These are phyloP conservation scores for Phallusia fumigata DNA, from an alignment of 23 tunicate species.

Conservation along the genomic window DNA sequence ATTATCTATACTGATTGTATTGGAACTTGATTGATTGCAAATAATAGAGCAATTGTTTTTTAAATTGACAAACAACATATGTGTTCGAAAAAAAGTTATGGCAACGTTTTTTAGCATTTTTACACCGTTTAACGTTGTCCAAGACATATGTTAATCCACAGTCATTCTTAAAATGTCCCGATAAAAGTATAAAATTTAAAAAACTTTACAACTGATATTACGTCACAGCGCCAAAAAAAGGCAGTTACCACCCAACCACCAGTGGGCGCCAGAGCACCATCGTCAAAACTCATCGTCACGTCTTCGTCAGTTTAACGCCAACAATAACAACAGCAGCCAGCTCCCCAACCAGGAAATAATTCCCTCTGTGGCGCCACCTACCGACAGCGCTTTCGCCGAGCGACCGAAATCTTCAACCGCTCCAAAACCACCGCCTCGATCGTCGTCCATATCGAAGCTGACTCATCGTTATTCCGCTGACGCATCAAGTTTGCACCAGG, in stretches of 20 bases:
- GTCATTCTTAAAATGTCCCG: too few relatives aligned
- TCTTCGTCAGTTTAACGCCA: constrained; percentile 13
- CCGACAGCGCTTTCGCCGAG: too few relatives aligned
- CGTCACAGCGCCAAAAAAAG: neutral
- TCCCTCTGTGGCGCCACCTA: neutral
- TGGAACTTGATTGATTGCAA: too few relatives aligned
- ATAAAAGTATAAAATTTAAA: too few relatives aligned
- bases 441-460: constrained; percentile 54
- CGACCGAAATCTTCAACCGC: constrained; percentile 6
- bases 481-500: neutral
- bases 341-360: constrained; percentile 10
- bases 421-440: constrained; percentile 78
- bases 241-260: neutral
- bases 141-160: too few relatives aligned
- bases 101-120: too few relatives aligned
- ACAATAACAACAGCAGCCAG: constrained; percentile 9
- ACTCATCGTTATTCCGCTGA: constrained; percentile 45
- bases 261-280: neutral
- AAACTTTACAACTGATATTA: too few relatives aligned
- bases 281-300: neutral
- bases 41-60: too few relatives aligned
- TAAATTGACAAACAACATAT: too few relatives aligned
- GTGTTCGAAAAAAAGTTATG: too few relatives aligned
- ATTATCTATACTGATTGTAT: too few relatives aligned
- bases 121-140: too few relatives aligned